Base-by-base conservation (phyloP, 1,140 invertebrate species). In the Trichoplusia ni region DNA sequence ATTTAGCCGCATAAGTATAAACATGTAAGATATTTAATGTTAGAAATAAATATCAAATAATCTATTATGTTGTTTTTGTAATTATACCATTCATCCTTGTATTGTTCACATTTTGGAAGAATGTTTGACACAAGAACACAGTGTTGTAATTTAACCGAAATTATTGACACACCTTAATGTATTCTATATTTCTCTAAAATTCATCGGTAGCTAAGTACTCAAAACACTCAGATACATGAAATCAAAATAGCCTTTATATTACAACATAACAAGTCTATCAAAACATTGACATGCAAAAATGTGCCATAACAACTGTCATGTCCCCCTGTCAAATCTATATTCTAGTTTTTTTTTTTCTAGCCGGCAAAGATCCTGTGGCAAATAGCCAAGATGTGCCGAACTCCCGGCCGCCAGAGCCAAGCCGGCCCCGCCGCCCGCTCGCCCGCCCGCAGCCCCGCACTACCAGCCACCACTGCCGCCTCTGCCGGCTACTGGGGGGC, bases 401-500 rank as follows among this genome's bases (percentile, higher is more conserved):
- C 54, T 79, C 79, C 2, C 65, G 79, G 23, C 81, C 80, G 0
- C 78, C 79, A 2, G 83, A 84, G 72, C 82, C 85, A 2, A 58
- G n/a, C 4, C 73, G 79, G 0, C 83, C 82, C 80, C 80, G n/a
- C 83, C 84, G 0, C 82, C 82, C 8, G 51, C 67, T n/a, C 70
- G 81, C 0, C 81, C 81, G 3, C 81, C 84, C 4, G 71, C 80
- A 7, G 85, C 83, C 0, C 77, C 85, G 60, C 75, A 51, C 13
- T 85, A 88, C 58, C 81, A 86, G 9, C 71, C 83, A 3, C n/a
- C n/a, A n/a, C n/a, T n/a, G n/a, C n/a, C n/a, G n/a, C 86, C 90
- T 1, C 78, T 91, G 1, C 85, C 88, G 13, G 84, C 84, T 35
- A 84, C 79, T 69, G 92, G 92, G 11, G 94, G 95, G 21, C 80